These are phyloP conservation scores for Actenoides lindsayi DNA, from an alignment of 2,113 vertebrate species.

Conservation along the genomic window DNA sequence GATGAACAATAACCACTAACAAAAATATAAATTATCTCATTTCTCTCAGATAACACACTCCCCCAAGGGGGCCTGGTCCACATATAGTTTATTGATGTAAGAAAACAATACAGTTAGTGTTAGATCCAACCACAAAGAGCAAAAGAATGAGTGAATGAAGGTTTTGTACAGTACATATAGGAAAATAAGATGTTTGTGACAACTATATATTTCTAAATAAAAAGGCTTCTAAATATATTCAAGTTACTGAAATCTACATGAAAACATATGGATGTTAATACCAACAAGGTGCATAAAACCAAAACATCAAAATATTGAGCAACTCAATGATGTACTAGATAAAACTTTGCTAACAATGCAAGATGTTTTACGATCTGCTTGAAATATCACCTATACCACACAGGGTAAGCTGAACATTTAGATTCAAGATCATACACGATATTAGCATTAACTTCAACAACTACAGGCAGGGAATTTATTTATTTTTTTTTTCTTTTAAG, in stretches of 20 bases:
- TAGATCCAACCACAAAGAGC: slow-evolving; percentile 87
- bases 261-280: slow-evolving; percentile 82
- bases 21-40: slow-evolving; percentile 69
- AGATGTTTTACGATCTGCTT: slow-evolving; percentile 77
- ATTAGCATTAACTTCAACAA: slow-evolving; percentile 82
- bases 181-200: slow-evolving; percentile 79
- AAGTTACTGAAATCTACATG: slow-evolving; percentile 80
- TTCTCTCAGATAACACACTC: slow-evolving; percentile 70
- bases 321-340: slow-evolving; percentile 79
- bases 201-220: slow-evolving; percentile 80
- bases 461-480: slow-evolving; percentile 72
- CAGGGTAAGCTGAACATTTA: slow-evolving; percentile 80
- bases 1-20: slow-evolving; percentile 62
- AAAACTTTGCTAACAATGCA: slow-evolving; percentile 78
- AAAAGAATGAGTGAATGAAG: slow-evolving; percentile 76
- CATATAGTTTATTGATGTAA: slow-evolving; percentile 92
- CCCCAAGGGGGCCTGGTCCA: slow-evolving; percentile 86
- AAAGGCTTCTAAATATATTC: slow-evolving; percentile 81
- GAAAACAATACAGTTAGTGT: slow-evolving; percentile 95
- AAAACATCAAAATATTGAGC: slow-evolving; percentile 82
- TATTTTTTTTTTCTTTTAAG: slow-evolving; percentile 59
- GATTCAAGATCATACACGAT: slow-evolving; percentile 79
- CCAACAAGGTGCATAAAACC: slow-evolving; percentile 88
- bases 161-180: slow-evolving; percentile 83
- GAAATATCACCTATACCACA: slow-evolving; percentile 82